A percentile compares a stretch with the other conserved stretches of the same genome.
phyloP scores from a whole-genome alignment of 2,888 invertebrate species.

The Cryptophagus acutangulus region DNA sequence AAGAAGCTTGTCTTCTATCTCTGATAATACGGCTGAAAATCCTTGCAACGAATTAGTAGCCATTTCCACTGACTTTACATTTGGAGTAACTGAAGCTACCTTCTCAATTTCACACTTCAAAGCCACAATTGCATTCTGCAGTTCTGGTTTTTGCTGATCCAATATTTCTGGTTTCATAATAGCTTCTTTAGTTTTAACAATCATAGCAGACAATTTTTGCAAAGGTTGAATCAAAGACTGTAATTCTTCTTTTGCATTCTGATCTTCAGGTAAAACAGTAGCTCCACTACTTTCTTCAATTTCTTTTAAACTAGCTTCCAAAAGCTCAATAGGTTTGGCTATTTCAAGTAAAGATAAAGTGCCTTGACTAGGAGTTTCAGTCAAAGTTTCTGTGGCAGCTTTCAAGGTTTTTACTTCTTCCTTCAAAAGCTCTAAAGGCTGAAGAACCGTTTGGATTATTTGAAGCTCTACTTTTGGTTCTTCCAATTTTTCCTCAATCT shows the following conservation, averaged over 20 bases:
- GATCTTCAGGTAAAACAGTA: too few relatives aligned
- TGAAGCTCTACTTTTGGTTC: slow-evolving; percentile 2
- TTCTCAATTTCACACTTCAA: slow-evolving; percentile 22
- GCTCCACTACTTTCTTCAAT: background rate
- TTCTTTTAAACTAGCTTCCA: too few relatives aligned
- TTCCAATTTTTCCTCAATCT: background rate
- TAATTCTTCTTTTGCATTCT: too few relatives aligned
- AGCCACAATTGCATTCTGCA: slow-evolving; percentile 20
- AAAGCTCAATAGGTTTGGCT: background rate
- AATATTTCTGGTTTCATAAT: slow-evolving; percentile 20
- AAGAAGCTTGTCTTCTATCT: slow-evolving; percentile 6
- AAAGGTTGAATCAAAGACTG: slow-evolving; percentile 17
- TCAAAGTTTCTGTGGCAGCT: slow-evolving; percentile 2
- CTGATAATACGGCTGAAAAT: slow-evolving; percentile 5
- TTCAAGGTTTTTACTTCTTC: background rate
- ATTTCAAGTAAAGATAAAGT: background rate
- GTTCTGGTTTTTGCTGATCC: slow-evolving; percentile 22
- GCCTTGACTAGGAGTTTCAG: background rate
- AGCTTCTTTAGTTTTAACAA: slow-evolving; percentile 18
- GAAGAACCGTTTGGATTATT: background rate
- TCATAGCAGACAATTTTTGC: slow-evolving; percentile 17
- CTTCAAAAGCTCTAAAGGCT: background rate
- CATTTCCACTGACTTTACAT: slow-evolving; percentile 5
- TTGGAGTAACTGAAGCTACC: slow-evolving; percentile 11
- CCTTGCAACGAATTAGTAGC: slow-evolving; percentile 5